Base-by-base conservation (phyloP, 2,888 invertebrate genomes). In the Protonemura montana region DNA sequence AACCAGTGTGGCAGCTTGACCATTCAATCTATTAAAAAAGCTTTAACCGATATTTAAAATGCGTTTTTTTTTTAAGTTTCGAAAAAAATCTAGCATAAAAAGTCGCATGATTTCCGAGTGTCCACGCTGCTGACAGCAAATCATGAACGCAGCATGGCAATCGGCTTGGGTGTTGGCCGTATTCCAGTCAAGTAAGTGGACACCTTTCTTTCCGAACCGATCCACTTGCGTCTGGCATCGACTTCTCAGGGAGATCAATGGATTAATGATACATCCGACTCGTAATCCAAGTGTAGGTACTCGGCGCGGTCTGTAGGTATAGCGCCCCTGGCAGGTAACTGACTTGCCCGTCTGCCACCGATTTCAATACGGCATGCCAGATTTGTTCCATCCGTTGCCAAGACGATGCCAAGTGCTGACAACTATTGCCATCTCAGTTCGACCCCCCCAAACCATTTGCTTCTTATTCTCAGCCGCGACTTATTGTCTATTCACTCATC, bases 381-480 rank as follows among this genome's bases (percentile, higher is more conserved):
- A 87, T 87, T 85, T 83, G 86, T 87, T 87, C 87, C 87, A 82
- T 82, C 85, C 86, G 82, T 87, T 85, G 29, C 83, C 28, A 27
- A 35, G 35, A 35, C 21, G 29, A 35, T 28, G 86, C 86, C 81
- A 87, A 85, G 87, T 87, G 86, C 87, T 87, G 87, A 87, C 87
- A 85, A 77, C 82, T 86, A 87, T 82, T 87, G 86, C 87, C 76
- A 80, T 85, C 77, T 76, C 27, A 59, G 29, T 10, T 3, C 28
- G 41, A 42, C 83, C 83, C 78, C 82, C 83, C 83, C 83, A 27
- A 83, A 59, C 83, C 83, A 81, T n/a, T n/a, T n/a, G n/a, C 83
- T 59, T 41, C 76, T 26, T 27, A 59, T 59, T 76, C 59, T 27
- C 29, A 5, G 81, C n/a, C 35, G 42, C 27, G 77, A 77, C 5